These are phyloP conservation scores for Calameuta idolon DNA, from an alignment of 2,888 invertebrate genomes.

Conservation along the genomic window DNA sequence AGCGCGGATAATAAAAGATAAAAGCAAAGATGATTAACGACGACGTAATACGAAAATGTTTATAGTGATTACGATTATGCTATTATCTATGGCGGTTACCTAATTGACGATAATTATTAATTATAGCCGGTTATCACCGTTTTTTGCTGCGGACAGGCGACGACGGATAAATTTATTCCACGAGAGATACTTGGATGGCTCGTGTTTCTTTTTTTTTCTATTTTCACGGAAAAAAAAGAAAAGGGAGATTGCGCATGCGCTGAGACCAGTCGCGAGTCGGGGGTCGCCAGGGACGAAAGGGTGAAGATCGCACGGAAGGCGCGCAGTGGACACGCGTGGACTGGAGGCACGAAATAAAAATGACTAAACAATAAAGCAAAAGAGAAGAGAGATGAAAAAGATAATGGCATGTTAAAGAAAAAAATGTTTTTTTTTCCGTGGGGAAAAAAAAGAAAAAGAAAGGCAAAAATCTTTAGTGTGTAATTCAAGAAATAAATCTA, in stretches of 20 bases:
- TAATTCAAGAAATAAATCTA: background rate
- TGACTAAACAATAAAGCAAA: slow-evolving; percentile 3
- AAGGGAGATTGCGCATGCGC: background rate
- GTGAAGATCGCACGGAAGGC: background rate
- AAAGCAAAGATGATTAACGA: slow-evolving; percentile 15
- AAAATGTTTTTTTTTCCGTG: slow-evolving; percentile 1
- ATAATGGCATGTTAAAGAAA: slow-evolving; percentile 16
- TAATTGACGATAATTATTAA: slow-evolving; percentile 24
- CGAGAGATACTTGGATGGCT: background rate
- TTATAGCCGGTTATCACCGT: slow-evolving; percentile 14
- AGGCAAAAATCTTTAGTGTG: slow-evolving; percentile 18
- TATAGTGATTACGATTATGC: slow-evolving; percentile 19
- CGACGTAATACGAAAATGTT: slow-evolving; percentile 9
- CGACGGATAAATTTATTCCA: background rate
- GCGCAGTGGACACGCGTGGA: background rate
- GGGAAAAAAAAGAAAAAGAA: slow-evolving; percentile 14
- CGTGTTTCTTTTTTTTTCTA: background rate
- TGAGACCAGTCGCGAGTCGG: too few relatives aligned
- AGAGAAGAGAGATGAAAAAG: slow-evolving; percentile 3
- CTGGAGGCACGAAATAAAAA: background rate
- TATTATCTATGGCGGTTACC: slow-evolving; percentile 18
- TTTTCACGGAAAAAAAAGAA: background rate
- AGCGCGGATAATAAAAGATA: background rate
- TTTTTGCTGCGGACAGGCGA: slow-evolving; percentile 24
- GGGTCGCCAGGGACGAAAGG: background rate